Evolutionary conservation across 2,797 vertebrate genomes (phyloP), one percentile per base, ranked within the genome.

Genomic region (Craterocephalus amniculus): DNA sequence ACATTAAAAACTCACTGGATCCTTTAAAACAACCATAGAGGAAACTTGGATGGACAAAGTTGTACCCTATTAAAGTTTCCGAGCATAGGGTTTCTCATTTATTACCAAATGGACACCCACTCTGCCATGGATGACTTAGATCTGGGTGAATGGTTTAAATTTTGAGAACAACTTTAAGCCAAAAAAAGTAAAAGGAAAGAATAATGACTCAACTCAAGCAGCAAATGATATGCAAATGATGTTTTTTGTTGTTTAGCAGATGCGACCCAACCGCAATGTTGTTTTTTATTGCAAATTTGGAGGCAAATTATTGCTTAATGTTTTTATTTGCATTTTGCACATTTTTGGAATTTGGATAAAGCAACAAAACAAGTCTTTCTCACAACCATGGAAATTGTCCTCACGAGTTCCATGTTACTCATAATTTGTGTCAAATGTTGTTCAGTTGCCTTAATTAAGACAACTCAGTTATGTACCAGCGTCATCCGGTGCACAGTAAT

Each of bases 31-130:
- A 38, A 13, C 49, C 43, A 59, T 34, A 54, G 70, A 71, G 73
- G 20, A 64, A 70, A 67, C 83, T 85, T 83, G 85, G 60, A 86
- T 83, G 77, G 65, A 16, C 29, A 49, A 49, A 68, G 68, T 76
- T 73, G 62, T 20, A 9, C 70, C 76, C 60, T 67, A 31, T 70
- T 83, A 81, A 81, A 70, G 51, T 65, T 61, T 68, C 45, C 67
- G 76, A 34, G 61, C 55, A 54, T 26, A 40, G 72, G 12, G 31
- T 73, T 83, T 79, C 61, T 63, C 31, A 29, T 81, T 84, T 73
- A 63, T 64, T 60, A 55, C 61, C 32, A 63, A 76, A 51, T 61
- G 69, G 73, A 65, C 67, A 74, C 55, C 32, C 35, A 54, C 35
- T 72, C 56, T 32, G 72, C 70, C 62, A 67, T 8, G 58, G 74